Evolutionary conservation across 2,888 invertebrate species (phyloP), one percentile per base, ranked within the genome.

Genomic region (Hirtodrosophila confusa): DNA sequence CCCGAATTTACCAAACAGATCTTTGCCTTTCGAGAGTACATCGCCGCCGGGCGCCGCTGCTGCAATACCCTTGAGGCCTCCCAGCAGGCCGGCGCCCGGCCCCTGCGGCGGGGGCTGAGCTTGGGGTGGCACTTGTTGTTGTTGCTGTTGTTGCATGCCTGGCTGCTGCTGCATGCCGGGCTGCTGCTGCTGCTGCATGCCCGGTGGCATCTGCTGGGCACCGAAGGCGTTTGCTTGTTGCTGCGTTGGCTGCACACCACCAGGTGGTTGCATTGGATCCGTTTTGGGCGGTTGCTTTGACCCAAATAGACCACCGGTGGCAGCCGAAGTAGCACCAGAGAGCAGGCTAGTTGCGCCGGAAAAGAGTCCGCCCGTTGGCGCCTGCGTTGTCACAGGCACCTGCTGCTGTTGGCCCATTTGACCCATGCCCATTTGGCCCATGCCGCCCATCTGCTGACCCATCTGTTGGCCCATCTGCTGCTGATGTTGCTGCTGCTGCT

Each of bases 11-110:
- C 89, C 89, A 91, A 97, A 96, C 80, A 97, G 95, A 93, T 97
- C 97, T 93, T 97, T 97, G 89, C 97, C 97, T 92, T 97, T 97
- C 90, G 97, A 97, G 86, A 97, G 93, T 83, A 97, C 96, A 91
- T 97, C 97, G 87, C 97, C 97, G 73, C 97, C 97, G 82, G 97
- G 96, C 78, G 90, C 91, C 60, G 97, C 96, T 93, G 97, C 96
- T 91, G 97, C 97, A 86, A 96, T 95, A 91, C 97, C 94, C 92
- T 97, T 97, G 90, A 97, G 96, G 95, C 97, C 97, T 75, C 97
- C 94, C 92, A 97, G 97, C 91, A 97, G 96, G 95, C 97, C 97
- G 79, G 97, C 94, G 92, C 96, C 97, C 64, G 90, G 91, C 12
- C 89, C 90, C 68, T 90, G 89, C 41, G 93, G 93, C 91, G 89